Percentiles rank a stretch among this genome's conserved stretches.
These are phyloP conservation scores for Chloroceryle amazona DNA, from an alignment of 2,797 vertebrate species.

Conservation along the genomic window DNA sequence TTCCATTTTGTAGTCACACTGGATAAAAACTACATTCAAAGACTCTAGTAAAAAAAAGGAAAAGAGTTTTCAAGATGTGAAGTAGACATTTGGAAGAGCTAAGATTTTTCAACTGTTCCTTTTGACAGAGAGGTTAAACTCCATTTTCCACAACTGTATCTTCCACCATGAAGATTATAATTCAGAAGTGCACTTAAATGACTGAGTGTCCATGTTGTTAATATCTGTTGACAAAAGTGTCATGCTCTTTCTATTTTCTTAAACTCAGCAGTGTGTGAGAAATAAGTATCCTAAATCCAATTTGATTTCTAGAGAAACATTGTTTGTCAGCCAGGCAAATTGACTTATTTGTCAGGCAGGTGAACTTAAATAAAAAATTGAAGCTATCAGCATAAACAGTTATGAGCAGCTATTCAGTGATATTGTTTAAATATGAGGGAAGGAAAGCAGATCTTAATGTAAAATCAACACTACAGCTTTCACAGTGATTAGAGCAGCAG, in stretches of 20 bases:
- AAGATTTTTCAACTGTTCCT: background rate
- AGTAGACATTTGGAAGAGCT: background rate
- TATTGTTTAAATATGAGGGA: background rate
- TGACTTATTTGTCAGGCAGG: background rate
- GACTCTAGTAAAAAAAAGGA: background rate
- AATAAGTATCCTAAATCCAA: background rate
- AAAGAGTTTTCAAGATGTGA: background rate
- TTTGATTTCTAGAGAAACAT: background rate
- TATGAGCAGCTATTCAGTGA: background rate
- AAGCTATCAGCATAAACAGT: background rate
- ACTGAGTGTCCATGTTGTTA: background rate
- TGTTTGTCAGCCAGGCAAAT: background rate
- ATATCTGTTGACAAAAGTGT: background rate
- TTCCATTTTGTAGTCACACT: accelerated
- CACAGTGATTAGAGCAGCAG: background rate
- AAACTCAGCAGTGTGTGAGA: background rate
- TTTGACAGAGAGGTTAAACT: background rate
- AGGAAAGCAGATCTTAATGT: background rate
- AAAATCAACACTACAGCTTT: background rate
- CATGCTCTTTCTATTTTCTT: background rate
- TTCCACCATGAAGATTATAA: background rate
- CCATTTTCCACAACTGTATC: background rate
- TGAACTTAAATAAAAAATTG: background rate
- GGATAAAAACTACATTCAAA: background rate
- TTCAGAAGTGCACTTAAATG: background rate